Base-by-base conservation (phyloP, 2,797 vertebrate genomes). In the Sebastiscus tertius region DNA sequence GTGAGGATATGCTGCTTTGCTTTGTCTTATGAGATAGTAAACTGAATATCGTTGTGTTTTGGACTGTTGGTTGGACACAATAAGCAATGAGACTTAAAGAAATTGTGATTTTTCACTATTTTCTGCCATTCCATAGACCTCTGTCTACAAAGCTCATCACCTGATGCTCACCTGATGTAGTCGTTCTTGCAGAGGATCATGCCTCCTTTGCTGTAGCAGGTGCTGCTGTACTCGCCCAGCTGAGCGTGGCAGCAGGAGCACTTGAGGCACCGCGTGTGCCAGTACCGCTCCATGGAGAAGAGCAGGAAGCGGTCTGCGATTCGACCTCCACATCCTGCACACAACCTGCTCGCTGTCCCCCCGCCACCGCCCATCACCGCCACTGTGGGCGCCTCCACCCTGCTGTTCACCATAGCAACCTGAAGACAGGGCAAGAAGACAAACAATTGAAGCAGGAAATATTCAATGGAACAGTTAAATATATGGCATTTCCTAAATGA, bases 181-280 rank as follows among this genome's bases (percentile, higher is more conserved):
- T 97, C 96, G 58, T 96, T 95, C 91, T 93, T 94, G 91, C 96
- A 97, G 86, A 97, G 96, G 87, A 97, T 96, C 96, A 97, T 96
- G 79, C 96, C 96, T 54, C 95, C 95, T 84, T 96, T 96, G 89
- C 96, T 96, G 95, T 96, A 97, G 92, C 96, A 97, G 91, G 94
- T 96, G 90, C 94, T 96, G 94, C 96, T 96, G 84, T 96, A 95
- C 83, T 96, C 95, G 12, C 95, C 96, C 91, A 97, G 93, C 92
- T 96, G 95, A 60, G 96, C 95, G 27, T 96, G 95, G 92, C 96
- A 97, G 91, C 96, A 97, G 8, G 95, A 96, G 80, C 96, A 97
- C 77, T 96, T 96, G 63, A 97, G 95, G 87, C 96, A 97, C 46
- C 92, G 94, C 0, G 95, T 96, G 92, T 97, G 96, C 96, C 96